Base-by-base conservation (phyloP, 1,140 invertebrate species). In the Drosophila sp. region DNA sequence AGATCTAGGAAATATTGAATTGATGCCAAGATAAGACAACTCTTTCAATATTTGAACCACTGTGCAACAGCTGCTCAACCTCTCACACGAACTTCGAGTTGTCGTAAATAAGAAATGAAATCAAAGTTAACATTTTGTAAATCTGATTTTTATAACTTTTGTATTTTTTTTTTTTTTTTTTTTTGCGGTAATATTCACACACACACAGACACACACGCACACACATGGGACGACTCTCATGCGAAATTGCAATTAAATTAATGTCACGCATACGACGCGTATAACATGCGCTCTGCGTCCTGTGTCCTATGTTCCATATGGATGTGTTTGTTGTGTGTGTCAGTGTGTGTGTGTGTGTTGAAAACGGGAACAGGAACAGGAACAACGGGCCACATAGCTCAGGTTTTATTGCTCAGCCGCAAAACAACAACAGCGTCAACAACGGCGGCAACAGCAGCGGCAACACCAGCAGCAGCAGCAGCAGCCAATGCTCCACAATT, bases 111-210 rank as follows among this genome's bases (percentile, higher is more conserved):
- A 89, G 84, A 89, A 89, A 89, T 89, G 80, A 89, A 89, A 89
- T 89, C 84, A 89, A 89, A 89, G 84, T 90, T 84, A 89, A 90
- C 84, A 87, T 87, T 87, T 87, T 89, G 82, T 86, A 86, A 86
- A 86, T 86, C 83, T 79, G 83, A 86, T 86, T 86, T 86, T 86
- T 86, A 86, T 86, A 86, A 86, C 83, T 89, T 86, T 83, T 71
- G 66, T 68, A 66, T 10, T 50, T 44, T 89, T 86, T 83, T 71
- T 66, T 68, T 70, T 10, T 50, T 44, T 47, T 47, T 47, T 35
- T 35, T 47, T 47, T 23, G 29, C 30, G 30, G 29, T 30, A 63
- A 32, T 32, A 30, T 7, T 11, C 35, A 11, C 32, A 60, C 60
- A 69, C 8, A 62, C 57, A 61, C 57, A 50, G 55, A 50, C 50